These are phyloP conservation scores for Glaucidium brasilianum DNA, from an alignment of 2,113 vertebrate genomes.

Conservation along the genomic window DNA sequence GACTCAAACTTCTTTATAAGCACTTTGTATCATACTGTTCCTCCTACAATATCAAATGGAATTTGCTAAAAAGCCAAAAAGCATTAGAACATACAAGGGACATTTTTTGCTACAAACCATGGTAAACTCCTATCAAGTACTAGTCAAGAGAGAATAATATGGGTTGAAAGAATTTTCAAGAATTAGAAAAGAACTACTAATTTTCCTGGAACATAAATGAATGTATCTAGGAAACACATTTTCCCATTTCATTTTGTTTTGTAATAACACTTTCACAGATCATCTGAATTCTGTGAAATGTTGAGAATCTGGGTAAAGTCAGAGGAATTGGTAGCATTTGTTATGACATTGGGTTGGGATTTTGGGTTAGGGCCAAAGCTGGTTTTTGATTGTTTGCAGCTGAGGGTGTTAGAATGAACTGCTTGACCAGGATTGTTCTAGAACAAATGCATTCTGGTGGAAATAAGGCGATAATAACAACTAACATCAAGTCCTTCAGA, in stretches of 20 bases:
- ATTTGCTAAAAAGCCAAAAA: neutral
- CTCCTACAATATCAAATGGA: neutral
- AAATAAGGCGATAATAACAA: conserved; percentile 43
- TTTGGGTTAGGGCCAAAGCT: conserved; percentile 35
- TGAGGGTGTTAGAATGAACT: conserved; percentile 28
- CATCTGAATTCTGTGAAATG: neutral
- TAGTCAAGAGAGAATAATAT: neutral
- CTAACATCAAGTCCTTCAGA: neutral
- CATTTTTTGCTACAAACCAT: neutral
- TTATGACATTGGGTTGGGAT: neutral
- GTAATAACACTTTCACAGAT: neutral
- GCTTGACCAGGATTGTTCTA: conserved; percentile 40
- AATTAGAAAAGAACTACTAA: neutral
- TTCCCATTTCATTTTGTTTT: neutral
- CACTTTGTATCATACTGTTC: neutral
- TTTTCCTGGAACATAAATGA: neutral
- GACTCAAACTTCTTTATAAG: neutral
- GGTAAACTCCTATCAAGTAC: neutral
- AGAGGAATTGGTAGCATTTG: neutral
- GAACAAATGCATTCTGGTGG: neutral
- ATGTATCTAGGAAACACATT: neutral
- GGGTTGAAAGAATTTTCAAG: neutral
- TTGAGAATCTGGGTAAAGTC: neutral
- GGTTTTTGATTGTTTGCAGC: conserved; percentile 39
- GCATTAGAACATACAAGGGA: fast-evolving